These are phyloP conservation scores for Oxycera nigricornis DNA, from an alignment of 2,888 invertebrate species.

Conservation along the genomic window DNA sequence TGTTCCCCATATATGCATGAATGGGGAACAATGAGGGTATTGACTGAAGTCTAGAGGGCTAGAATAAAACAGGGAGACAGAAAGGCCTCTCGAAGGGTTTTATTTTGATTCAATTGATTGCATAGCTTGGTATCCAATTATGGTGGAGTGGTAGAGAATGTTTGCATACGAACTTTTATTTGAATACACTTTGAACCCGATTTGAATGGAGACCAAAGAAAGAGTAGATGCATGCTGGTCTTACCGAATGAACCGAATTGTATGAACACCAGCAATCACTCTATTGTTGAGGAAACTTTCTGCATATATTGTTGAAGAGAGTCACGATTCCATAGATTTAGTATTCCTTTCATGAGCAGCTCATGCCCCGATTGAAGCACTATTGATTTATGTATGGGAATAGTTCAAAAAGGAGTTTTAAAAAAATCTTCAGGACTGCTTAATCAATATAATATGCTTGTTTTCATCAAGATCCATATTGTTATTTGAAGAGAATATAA, in stretches of 20 bases:
- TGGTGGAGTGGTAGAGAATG: slow-evolving; percentile 15
- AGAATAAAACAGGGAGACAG: background rate
- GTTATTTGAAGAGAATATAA: too few species aligned
- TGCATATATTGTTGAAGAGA: background rate
- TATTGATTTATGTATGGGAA: too few species aligned
- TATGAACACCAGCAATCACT: background rate
- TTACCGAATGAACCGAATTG: background rate
- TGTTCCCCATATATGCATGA: background rate
- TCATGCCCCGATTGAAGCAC: too few species aligned
- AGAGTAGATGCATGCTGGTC: background rate
- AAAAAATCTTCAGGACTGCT: too few species aligned
- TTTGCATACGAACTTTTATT: slow-evolving; percentile 17
- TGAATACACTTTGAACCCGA: background rate
- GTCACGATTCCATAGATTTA: background rate
- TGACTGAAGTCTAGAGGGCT: slow-evolving; percentile 1
- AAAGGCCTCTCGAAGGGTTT: background rate
- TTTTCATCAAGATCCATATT: too few species aligned
- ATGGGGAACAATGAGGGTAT: slow-evolving; percentile 15
- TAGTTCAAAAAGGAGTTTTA: too few species aligned
- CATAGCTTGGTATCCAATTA: slow-evolving; percentile 28
- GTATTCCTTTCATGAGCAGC: slow-evolving; percentile 12
- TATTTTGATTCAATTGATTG: slow-evolving; percentile 36
- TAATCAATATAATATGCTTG: too few species aligned
- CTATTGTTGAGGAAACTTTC: background rate
- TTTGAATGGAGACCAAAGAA: background rate